Evolutionary conservation across 2,113 vertebrate species (phyloP), one percentile per base, ranked within the genome.

Genomic region (Eleginops maclovinus): DNA sequence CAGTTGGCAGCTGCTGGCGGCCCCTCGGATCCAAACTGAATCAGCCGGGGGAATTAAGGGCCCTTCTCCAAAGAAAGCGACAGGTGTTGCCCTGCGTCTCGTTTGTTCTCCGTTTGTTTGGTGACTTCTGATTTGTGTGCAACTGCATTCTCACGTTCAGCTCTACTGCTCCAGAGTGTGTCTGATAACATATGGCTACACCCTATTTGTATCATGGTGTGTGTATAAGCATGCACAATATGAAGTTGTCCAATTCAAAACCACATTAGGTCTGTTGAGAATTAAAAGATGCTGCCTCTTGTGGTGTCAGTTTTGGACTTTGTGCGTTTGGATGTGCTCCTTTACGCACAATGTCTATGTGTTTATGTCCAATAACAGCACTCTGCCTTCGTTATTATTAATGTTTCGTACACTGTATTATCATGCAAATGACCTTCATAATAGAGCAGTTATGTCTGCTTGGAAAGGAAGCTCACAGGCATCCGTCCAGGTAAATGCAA

Each of bases 1-100:
- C 95, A 96, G 96, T 94, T 95, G 94, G 95, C 96, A 96, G 96
- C 96, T 97, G 89, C 91, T 91, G 94, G 94, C 94, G 88, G 90
- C 90, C 92, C 89, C 94, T 93, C 83, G 85, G 14, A 83, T 82
- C 83, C 89, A 89, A 92, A 90, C 89, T 74, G 91, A 94, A 90
- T 90, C 93, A 91, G 93, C 89, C 93, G 86, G 93, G 92, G 94
- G 95, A 94, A 87, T 92, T 90, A 86, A 93, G 91, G 85, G 91
- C 92, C 93, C 82, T 93, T 93, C 93, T 93, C 94, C 66, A 92
- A 95, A 94, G 95, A 94, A 91, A 95, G 91, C 93, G 94, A 96
- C 96, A 97, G 96, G 95, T 96, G 96, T 96, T 96, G 55, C 68
- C 83, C 94, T 86, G 88, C 84, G 58, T 93, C 94, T 93, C 93